A percentile compares a stretch with the other conserved stretches of the same genome.
Evolutionary conservation across 2,888 invertebrate genomes (phyloP).

Genomic region (Erannis defoliaria): DNA sequence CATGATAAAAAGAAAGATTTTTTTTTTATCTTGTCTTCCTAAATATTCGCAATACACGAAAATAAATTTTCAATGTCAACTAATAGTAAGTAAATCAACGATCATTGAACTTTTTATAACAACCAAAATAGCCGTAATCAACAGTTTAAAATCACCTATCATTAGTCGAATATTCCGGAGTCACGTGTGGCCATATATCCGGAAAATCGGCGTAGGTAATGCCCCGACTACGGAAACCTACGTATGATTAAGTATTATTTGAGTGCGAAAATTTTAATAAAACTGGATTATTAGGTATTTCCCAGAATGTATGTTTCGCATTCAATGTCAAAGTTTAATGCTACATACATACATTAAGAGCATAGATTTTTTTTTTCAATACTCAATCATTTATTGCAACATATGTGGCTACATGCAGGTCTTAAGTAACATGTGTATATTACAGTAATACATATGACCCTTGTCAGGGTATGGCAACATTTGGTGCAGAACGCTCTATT

Average conservation of each 20-base stretch:
- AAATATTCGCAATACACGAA: no score
- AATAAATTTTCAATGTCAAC: not conserved
- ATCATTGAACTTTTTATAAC: conserved; percentile 18
- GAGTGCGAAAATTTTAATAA: conserved; percentile 5
- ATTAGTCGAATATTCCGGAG: conserved; percentile 18
- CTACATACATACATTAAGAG: no score
- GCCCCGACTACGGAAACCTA: conserved; percentile 9
- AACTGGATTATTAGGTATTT: conserved; percentile 26
- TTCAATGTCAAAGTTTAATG: not conserved
- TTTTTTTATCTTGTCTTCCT: no score
- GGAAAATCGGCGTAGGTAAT: conserved; percentile 14
- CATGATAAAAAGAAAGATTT: no score
- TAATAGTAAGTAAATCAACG: not conserved
- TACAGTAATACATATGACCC: no score
- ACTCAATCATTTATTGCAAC: no score
- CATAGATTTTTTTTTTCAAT: no score
- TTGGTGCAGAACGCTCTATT: no score
- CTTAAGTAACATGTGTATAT: no score
- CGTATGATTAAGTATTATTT: conserved; percentile 1
- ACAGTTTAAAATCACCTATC: conserved; percentile 8
- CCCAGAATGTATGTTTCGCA: not conserved
- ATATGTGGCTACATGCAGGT: no score
- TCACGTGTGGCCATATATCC: not conserved
- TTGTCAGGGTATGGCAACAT: no score
- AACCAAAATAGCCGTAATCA: conserved; percentile 4